Base-by-base conservation (phyloP, 2,888 invertebrate genomes). In the Icerya purchasi region DNA sequence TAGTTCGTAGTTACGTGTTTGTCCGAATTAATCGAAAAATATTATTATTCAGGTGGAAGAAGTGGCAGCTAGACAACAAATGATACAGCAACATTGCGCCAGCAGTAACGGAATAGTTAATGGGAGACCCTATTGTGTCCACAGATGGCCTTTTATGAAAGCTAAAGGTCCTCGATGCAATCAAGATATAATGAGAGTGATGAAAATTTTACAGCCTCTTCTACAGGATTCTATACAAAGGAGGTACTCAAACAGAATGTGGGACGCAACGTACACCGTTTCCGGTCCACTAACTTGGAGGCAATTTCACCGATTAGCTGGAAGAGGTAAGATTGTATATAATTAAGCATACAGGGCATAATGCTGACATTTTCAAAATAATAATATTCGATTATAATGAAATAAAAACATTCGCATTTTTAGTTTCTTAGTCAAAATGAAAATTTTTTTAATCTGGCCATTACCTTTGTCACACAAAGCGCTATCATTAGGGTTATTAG, bases 231-330 rank as follows among this genome's bases (percentile, higher is more conserved):
- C 94, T 61, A 90, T 96, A 66, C 93, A 94, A 72, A 90, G 90
- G 73, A 91, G 91, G 67, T 85, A 87, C 65, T 83, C 85, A 54
- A 74, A 75, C 18, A 78, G 89, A 65, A 79, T 91, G 74, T 94
- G 94, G 87, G 94, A 96, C 72, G 89, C 92, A 58, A 86, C 85
- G 1, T 83, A 86, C 66, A 85, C 84, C 1, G 91, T 98, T 52
- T 85, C 89, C 64, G 98, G 98, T 1, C 97, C 97, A 25, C 79
- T 98, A 18, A 98, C 97, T 1, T 98, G 97, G 97, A 80, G 94
- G 58, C 92, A 96, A 72, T 96, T 98, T 74, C 96, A 94, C 76
- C 81, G 91, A 62, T 77, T 96, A 62, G 93, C 94, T 51, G 94
- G 93, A 8, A 78, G 93, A 70, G 92, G 78, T 74, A 63, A 65